These are phyloP conservation scores for Tanaodytes sp. DNA, from an alignment of 2,888 invertebrate species.

Conservation along the genomic window DNA sequence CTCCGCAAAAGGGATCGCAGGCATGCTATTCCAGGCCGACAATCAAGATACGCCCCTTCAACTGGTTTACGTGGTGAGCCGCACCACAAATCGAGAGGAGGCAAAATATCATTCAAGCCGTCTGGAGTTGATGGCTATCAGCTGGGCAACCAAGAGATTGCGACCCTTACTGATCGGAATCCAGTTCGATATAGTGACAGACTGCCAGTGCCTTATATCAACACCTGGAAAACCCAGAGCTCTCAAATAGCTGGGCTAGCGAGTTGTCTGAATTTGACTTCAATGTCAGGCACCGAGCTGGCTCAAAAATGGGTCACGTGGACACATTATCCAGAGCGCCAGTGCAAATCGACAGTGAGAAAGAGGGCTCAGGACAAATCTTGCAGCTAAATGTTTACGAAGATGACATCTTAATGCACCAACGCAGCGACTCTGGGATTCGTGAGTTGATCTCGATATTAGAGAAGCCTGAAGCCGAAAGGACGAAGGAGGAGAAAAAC, in stretches of 20 bases:
- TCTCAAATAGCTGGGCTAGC: conserved; percentile 52
- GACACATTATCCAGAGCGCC: conserved; percentile 56
- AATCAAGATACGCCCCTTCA: background rate
- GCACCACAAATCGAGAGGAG: background rate
- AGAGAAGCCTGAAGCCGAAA: background rate
- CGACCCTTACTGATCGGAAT: conserved; percentile 46
- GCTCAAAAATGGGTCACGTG: conserved; percentile 52
- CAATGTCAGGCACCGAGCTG: conserved; percentile 37
- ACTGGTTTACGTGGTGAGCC: conserved; percentile 2
- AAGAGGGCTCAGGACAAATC: too few species aligned
- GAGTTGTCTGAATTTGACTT: conserved; percentile 49
- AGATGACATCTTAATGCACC: conserved; percentile 12
- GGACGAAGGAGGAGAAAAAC: background rate
- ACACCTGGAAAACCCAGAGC: conserved; percentile 46
- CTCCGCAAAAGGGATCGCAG: background rate
- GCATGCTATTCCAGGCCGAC: conserved; percentile 4
- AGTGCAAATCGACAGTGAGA: conserved; percentile 4
- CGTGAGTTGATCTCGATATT: background rate
- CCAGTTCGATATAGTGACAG: conserved; percentile 53
- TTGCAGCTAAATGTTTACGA: background rate
- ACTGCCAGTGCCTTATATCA: conserved; percentile 56
- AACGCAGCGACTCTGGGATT: background rate
- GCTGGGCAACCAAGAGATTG: conserved; percentile 17
- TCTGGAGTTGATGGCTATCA: conserved; percentile 51
- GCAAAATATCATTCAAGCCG: conserved; percentile 54